phyloP scores from a whole-genome alignment of 1,140 invertebrate species.

The Batillaria attramentaria region DNA sequence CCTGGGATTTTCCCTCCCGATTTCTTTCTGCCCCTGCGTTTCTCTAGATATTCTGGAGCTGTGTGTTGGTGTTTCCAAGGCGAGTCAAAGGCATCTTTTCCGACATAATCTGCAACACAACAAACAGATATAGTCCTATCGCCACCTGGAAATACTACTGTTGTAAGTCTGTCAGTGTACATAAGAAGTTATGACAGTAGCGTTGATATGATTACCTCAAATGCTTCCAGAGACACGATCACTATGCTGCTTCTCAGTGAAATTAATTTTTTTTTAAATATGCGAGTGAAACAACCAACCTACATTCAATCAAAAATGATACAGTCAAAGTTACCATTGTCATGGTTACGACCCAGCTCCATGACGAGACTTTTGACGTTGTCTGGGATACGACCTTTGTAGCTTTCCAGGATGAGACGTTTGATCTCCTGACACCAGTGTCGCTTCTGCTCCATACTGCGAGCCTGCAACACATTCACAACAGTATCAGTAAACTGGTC shows the following conservation, averaged over 20 bases:
- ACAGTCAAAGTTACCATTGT: slow-evolving; percentile 62
- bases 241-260: no score
- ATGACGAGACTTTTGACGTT: slow-evolving; percentile 94
- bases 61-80: slow-evolving; percentile 80
- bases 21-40: slow-evolving; percentile 72
- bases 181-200: no score
- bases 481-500: no score
- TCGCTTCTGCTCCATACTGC: slow-evolving; percentile 86
- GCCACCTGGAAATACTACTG: no score
- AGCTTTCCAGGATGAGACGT: slow-evolving; percentile 94
- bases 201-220: no score
- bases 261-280: no score
- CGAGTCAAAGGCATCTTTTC: slow-evolving; percentile 50
- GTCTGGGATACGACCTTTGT: slow-evolving; percentile 92
- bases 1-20: slow-evolving; percentile 62
- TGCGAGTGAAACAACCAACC: not conserved
- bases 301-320: no score
- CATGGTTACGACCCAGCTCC: slow-evolving; percentile 83
- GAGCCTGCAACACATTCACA: slow-evolving; percentile 75
- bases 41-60: slow-evolving; percentile 92
- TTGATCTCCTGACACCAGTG: slow-evolving; percentile 94
- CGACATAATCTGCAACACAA: slow-evolving; percentile 47
- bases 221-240: no score
- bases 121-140: no score
- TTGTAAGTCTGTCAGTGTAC: no score